Evolutionary conservation across 1,140 invertebrate species (phyloP).

Genomic region (Hylaeus volcanicus): DNA sequence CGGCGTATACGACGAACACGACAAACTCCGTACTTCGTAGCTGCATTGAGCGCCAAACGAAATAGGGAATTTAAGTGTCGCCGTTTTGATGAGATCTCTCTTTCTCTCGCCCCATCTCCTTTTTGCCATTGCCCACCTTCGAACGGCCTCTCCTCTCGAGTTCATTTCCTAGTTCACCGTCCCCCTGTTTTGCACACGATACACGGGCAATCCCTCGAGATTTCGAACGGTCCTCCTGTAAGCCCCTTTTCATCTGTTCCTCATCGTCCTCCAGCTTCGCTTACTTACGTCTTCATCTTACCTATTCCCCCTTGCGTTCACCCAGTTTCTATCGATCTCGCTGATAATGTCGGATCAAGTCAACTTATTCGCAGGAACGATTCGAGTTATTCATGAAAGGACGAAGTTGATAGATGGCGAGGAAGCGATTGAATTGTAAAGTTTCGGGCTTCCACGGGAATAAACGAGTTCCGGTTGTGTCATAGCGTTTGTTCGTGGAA

Average conservation of each 20-base stretch:
- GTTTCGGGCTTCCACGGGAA: neutral
- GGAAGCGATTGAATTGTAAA: conserved; percentile 38
- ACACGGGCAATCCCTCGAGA: conserved; percentile 49
- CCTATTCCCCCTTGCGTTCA: neutral
- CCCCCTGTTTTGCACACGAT: conserved; percentile 49
- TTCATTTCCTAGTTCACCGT: conserved; percentile 10
- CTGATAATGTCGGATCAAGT: conserved; percentile 37
- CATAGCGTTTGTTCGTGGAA: neutral
- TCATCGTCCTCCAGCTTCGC: conserved; percentile 20
- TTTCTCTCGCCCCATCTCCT: conserved; percentile 32
- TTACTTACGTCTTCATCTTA: conserved; percentile 22
- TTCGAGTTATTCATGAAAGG: conserved; percentile 33
- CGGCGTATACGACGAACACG: conserved; percentile 44
- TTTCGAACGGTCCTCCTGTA: conserved; percentile 51
- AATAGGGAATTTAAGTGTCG: conserved; percentile 74
- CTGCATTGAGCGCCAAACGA: conserved; percentile 67
- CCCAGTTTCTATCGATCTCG: conserved; percentile 29
- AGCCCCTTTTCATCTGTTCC: conserved; percentile 43
- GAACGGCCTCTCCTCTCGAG: neutral
- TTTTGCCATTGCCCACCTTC: conserved; percentile 27
- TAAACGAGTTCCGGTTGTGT: neutral
- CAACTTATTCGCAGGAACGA: neutral
- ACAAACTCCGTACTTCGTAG: conserved; percentile 59
- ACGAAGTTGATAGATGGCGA: conserved; percentile 1
- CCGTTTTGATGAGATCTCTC: conserved; percentile 66